Base-by-base conservation (phyloP, 23 tunicate species). In the Ciona savignyi region DNA sequence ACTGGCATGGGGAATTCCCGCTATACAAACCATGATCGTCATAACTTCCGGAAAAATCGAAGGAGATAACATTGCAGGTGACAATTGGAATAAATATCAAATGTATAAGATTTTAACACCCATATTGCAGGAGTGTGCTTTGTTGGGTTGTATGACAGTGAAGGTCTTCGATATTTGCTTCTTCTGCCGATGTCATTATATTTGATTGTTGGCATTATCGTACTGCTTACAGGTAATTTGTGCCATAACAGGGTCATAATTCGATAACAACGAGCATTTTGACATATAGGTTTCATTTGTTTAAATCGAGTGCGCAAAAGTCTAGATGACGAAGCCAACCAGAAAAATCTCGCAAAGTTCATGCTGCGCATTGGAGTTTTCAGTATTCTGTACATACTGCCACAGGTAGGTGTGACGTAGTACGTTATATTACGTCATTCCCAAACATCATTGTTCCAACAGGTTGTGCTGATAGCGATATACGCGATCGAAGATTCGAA, bases 31-130 rank as follows among this genome's bases (percentile, higher is more conserved):
- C 23, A 61, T 84, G 48, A 74, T 73, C 2, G 91, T 84, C 15
- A 65, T 84, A 15, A 80, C 81, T 20, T 80, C 71, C 27, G 79
- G 83, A 32, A 84, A 84, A 71, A 77, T 91, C 6, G 97, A 91
- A 60, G 97, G 97, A 23, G 97, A 91, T 67, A 91, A 91, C 35
- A 85, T 91, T 1, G 35, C 91, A 76, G 97, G 97, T 84, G n/a
- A n/a, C n/a, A 34, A 34, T 66, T 11, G n/a, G n/a, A n/a, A n/a
- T n/a, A n/a, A n/a, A n/a, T n/a, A n/a, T n/a, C n/a, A n/a, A n/a
- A n/a, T n/a, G n/a, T n/a, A n/a, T n/a, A n/a, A n/a, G n/a, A n/a
- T n/a, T n/a, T n/a, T n/a, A n/a, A n/a, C n/a, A n/a, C n/a, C n/a
- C n/a, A 71, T 15, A 34, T 25, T 65, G 3, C 78, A 91, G 97